Evolutionary conservation across 2,888 invertebrate genomes (phyloP).

Genomic region (Griposia aprilina): DNA sequence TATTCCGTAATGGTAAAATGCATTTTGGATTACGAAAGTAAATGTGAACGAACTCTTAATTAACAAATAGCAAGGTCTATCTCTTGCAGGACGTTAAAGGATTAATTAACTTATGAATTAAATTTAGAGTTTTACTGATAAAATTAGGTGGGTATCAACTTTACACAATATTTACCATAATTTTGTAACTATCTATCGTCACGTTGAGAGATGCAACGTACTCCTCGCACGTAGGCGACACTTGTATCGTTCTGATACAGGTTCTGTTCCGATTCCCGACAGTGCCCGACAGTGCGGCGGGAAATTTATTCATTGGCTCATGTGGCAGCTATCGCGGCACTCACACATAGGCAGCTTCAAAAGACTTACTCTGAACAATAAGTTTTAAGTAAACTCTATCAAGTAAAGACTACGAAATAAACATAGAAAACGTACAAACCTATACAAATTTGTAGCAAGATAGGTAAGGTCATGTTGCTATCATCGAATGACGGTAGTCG

Average conservation of each 20-base stretch:
- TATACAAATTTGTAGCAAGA: background rate
- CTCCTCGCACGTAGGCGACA: slow-evolving; percentile 12
- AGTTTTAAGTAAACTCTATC: background rate
- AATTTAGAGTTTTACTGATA: background rate
- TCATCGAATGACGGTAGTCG: no score
- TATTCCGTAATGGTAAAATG: background rate
- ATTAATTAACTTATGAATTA: background rate
- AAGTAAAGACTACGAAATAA: background rate
- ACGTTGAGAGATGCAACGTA: background rate
- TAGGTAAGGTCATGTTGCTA: no score
- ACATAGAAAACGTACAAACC: background rate
- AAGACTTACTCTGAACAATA: slow-evolving; percentile 2
- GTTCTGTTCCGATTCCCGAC: slow-evolving; percentile 10
- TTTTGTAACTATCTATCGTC: background rate
- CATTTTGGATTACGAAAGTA: background rate
- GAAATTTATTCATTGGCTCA: slow-evolving; percentile 74
- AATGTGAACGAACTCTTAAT: background rate
- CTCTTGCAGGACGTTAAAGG: background rate
- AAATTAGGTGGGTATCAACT: background rate
- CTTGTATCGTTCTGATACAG: slow-evolving; percentile 37
- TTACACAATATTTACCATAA: slow-evolving; percentile 2
- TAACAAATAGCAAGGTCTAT: background rate
- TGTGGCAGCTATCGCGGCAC: slow-evolving; percentile 39
- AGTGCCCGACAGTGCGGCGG: slow-evolving; percentile 48
- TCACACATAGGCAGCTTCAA: background rate